Base-by-base conservation (phyloP, 1,140 invertebrate species). In the Achatina immaculata region DNA sequence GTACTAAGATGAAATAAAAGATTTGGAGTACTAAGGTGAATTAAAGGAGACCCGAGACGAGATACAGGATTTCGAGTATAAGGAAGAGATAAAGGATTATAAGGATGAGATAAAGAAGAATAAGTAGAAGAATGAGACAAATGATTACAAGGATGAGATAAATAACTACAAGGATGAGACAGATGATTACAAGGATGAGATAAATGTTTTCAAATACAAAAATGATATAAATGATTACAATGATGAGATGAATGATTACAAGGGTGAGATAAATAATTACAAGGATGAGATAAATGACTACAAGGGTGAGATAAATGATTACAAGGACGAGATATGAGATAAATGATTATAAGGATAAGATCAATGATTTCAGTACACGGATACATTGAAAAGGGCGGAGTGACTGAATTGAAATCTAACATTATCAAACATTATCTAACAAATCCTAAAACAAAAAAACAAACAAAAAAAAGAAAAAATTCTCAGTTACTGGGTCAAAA, bases 1-100 rank as follows among this genome's bases (percentile, higher is more conserved):
- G 98, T 96, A 82, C 97, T 97, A 92, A 98, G 98, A 62, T 98
- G 94, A 89, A 98, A 99, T 95, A 99, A 97, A 90, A 98, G 99
- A 85, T 98, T 95, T 90, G 97, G 97, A 7, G 97, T 95, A 6
- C 91, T 96, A 69, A 95, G 96, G n/a, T n/a, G n/a, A n/a, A n/a
- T n/a, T n/a, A n/a, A n/a, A n/a, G n/a, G n/a, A n/a, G n/a, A n/a
- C n/a, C n/a, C 68, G 77, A 78, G 77, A 78, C 24, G 66, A 77
- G 31, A 28, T 28, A 36, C 3, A 36, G 16, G 36, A 36, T 4
- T 19, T 34, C 4, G 19, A 58, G 36, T 6, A 28, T 6, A 21
- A 31, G 16, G 74, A n/a, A 16, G 36, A 65, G 16, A 48, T 48
- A 19, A 14, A 19, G 38, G n/a, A 62, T 6, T 14, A 48, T 11